A percentile compares a stretch with the other conserved stretches of the same genome.
Conservation (phyloP, 2,113 vertebrate species). For the Engystomops pustulosus region DNA sequence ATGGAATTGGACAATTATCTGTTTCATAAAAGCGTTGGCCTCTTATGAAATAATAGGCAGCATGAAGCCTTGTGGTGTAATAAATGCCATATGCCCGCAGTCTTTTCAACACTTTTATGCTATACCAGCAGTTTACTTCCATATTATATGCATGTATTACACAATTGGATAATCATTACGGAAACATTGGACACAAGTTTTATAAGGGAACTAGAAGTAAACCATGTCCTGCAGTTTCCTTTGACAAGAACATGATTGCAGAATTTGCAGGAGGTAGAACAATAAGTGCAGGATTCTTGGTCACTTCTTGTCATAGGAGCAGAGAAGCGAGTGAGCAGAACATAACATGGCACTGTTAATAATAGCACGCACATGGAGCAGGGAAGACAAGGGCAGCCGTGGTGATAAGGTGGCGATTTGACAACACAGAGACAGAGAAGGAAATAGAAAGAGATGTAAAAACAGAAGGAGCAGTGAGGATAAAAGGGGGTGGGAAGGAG, state of each 20-base stretch:
- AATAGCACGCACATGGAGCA: conserved; percentile 47
- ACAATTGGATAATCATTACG: background rate
- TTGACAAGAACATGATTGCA: background rate
- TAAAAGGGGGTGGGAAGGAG: conserved; percentile 31
- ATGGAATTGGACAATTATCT: too few relatives aligned
- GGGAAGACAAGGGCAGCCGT: conserved; percentile 48
- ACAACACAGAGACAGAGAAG: conserved; percentile 55
- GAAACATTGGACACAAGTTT: background rate
- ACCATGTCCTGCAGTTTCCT: background rate
- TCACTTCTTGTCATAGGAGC: conserved; percentile 33
- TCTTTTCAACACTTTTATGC: background rate
- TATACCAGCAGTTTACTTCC: background rate
- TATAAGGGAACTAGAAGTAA: background rate
- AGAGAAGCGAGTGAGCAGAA: conserved; percentile 42
- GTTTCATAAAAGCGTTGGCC: background rate
- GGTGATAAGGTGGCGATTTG: conserved; percentile 57
- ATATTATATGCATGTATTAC: background rate
- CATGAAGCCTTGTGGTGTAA: background rate
- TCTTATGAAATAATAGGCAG: background rate
- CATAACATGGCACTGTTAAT: conserved; percentile 55
- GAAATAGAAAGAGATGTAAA: conserved; percentile 56
- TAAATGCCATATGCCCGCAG: background rate
- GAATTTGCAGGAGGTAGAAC: conserved; percentile 22
- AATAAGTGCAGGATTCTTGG: conserved; percentile 35
- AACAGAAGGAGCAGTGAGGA: conserved; percentile 48